phyloP scores from a whole-genome alignment of 2,797 vertebrate species.

The Sebastes matsubarae region DNA sequence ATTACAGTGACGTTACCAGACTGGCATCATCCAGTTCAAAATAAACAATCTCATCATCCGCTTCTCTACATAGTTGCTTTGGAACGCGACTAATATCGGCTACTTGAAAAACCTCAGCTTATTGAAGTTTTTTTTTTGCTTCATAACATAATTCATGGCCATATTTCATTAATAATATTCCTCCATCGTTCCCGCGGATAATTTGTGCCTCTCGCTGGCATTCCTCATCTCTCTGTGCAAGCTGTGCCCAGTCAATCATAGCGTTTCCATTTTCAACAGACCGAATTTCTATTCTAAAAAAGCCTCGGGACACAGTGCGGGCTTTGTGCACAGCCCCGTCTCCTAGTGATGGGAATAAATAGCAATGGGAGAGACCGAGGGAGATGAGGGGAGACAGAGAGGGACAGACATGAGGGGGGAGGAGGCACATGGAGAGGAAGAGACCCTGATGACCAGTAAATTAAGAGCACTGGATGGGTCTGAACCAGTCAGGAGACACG shows the following conservation, averaged over 20 bases:
- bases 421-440: conserved; percentile 57
- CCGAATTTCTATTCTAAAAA: conserved; percentile 74
- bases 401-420: conserved; percentile 48
- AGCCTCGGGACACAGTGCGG: conserved; percentile 71
- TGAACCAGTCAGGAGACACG: conserved; percentile 33
- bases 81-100: conserved; percentile 38
- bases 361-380: conserved; percentile 65
- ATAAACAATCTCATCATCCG: conserved; percentile 62
- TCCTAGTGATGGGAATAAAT: conserved; percentile 80
- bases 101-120: conserved; percentile 35
- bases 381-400: conserved; percentile 59
- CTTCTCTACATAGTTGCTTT: conserved; percentile 32
- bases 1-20: conserved; percentile 56
- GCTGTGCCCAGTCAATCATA: conserved; percentile 76
- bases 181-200: conserved; percentile 55
- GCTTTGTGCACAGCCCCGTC: conserved; percentile 75
- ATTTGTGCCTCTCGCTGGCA: conserved; percentile 67
- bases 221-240: conserved; percentile 53
- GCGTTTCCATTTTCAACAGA: conserved; percentile 77
- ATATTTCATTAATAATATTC: conserved; percentile 69
- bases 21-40: conserved; percentile 55
- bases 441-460: conserved; percentile 79
- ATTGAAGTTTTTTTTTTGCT: conserved; percentile 21
- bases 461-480: conserved; percentile 58
- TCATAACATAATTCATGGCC: conserved; percentile 51